A percentile compares a stretch with the other conserved stretches of the same genome.
Evolutionary conservation across 2,888 invertebrate genomes (phyloP).

Genomic region (Fragum sueziense): DNA sequence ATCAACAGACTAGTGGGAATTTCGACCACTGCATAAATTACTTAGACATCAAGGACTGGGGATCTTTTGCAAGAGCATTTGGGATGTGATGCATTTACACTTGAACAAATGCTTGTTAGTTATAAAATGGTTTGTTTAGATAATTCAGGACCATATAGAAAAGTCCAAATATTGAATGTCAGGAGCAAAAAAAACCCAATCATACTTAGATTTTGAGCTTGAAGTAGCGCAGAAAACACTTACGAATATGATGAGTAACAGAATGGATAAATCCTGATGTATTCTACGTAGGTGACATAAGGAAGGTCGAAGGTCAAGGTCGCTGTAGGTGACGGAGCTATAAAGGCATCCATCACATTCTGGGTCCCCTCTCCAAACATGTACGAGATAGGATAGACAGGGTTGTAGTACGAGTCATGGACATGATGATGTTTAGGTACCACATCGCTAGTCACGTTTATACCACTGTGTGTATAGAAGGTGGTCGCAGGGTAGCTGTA

Average conservation of each 20-base stretch:
- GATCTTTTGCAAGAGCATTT: too few relatives aligned
- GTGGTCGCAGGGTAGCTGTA: not conserved
- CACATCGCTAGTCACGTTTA: constrained; percentile 56
- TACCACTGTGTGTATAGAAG: constrained; percentile 57
- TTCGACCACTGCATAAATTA: too few relatives aligned
- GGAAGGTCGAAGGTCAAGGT: constrained; percentile 62
- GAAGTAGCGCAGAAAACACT: too few relatives aligned
- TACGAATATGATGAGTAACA: constrained; percentile 16
- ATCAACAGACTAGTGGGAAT: too few relatives aligned
- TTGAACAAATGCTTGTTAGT: too few relatives aligned
- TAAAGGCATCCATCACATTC: constrained; percentile 43
- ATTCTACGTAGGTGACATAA: constrained; percentile 63
- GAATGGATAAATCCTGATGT: constrained; percentile 65
- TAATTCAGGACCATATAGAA: too few relatives aligned
- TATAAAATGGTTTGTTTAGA: too few relatives aligned
- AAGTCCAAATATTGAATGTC: too few relatives aligned
- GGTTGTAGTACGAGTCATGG: not conserved
- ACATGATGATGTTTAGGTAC: constrained; percentile 18
- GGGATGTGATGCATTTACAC: too few relatives aligned
- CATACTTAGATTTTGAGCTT: too few relatives aligned
- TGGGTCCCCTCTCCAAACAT: constrained; percentile 43
- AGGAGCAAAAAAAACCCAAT: too few relatives aligned
- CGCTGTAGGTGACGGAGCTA: constrained; percentile 22
- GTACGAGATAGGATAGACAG: constrained; percentile 36
- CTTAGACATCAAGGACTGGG: too few relatives aligned